phyloP scores from a whole-genome alignment of 2,113 vertebrate genomes.

The Aspidoscelis tigris region DNA sequence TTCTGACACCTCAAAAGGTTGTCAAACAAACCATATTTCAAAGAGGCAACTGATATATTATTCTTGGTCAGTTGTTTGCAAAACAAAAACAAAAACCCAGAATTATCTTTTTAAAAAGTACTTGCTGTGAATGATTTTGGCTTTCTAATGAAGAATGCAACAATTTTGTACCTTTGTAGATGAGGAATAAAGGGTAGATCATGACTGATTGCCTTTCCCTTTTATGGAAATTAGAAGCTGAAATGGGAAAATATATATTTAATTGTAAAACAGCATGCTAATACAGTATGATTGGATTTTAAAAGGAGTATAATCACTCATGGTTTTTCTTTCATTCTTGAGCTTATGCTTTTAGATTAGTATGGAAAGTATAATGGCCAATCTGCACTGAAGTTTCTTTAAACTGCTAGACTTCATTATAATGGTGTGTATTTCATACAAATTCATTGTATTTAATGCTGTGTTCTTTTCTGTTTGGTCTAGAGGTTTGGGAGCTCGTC shows the following conservation, averaged over 20 bases:
- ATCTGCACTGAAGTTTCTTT: no score
- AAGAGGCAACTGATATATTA: not conserved
- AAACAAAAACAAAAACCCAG: no score
- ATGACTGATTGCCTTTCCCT: not conserved
- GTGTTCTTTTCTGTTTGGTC: no score
- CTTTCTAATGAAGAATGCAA: not conserved
- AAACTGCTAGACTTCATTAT: no score
- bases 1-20: constrained; percentile 4
- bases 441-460: no score
- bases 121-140: not conserved
- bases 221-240: not conserved
- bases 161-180: not conserved
- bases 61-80: not conserved
- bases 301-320: no score
- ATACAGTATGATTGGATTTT: not conserved
- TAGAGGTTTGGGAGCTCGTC: no score
- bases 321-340: no score
- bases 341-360: no score
- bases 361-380: no score
- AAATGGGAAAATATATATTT: not conserved
- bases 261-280: not conserved
- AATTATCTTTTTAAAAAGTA: not conserved
- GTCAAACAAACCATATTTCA: constrained; percentile 18
- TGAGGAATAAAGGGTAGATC: not conserved
- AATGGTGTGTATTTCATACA: no score